Evolutionary conservation across 2,113 vertebrate species (phyloP), one percentile per base, ranked within the genome.

Genomic region (Ceuthmochares aereus): DNA sequence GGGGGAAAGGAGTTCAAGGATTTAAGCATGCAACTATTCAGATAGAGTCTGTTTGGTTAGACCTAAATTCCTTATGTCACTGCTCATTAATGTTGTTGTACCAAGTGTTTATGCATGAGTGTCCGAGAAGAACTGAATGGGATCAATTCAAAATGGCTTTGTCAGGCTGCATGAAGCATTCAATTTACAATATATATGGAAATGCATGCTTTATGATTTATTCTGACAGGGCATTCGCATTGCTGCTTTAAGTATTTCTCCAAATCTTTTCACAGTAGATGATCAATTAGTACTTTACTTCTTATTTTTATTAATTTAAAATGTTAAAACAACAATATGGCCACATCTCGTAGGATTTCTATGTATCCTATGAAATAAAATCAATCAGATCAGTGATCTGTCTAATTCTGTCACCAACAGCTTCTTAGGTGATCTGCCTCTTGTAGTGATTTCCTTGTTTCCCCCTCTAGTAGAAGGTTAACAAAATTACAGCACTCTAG

Each of bases 21-120:
- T 90, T 88, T 93, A 80, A 77, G 32, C 42, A 32, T 62, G 45
- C 64, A 80, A 51, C 68, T 93, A 51, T 81, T 95, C 42, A 51
- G 36, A 87, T 88, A 51, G 36, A 66, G 32, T 81, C 83, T 92
- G 68, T 90, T 96, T 96, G 91, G 64, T 90, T 95, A 92, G 94
- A 74, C 37, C 40, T 63, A 84, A 92, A 96, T 97, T 97, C 95
- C 89, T 96, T 77, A 54, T 95, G 91, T 96, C 93, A 78, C 60
- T 94, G 59, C 63, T 94, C 84, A 74, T 97, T 94, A 96, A 37
- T 67, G 51, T 95, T 96, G 95, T 96, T 95, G 87, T 87, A 52
- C 62, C 60, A 95, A 94, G 89, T 78, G 58, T 87, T 96, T 95
- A 84, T 90, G 93, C 92, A 84, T 97, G 95, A 97, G 54, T 93